Evolutionary conservation across 2,113 vertebrate species (phyloP), one percentile per base, ranked within the genome.

Genomic region (Paramisgurnus dabryanus): DNA sequence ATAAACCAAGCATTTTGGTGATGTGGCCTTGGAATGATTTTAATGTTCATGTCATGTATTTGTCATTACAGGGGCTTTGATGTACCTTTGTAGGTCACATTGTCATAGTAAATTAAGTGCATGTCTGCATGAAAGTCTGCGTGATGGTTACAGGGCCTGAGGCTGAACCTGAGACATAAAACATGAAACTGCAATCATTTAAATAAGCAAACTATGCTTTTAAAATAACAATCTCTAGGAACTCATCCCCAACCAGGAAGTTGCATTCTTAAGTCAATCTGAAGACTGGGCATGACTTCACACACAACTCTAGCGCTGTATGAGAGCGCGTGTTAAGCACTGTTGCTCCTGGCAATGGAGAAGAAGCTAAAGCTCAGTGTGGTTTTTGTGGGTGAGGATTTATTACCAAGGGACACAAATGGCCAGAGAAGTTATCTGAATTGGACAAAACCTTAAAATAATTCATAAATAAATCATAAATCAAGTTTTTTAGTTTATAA

Each of bases 161-260:
- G 55, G 55, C 55, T 34, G 27, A 34, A 34, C 27, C 66, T 17
- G 4, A 40, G 40, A 76, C 40, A 81, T 58, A 50, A 3, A 67
- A 15, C 4, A 55, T 17, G 22, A 70, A 80, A 50, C 75, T 69
- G 18, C 50, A 50, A 69, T 27, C 50, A 27, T 18, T 27, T 69
- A 69, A 68, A 68, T 27, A 50, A 69, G 18, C 45, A 50, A 69
- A 69, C 3, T 69, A 50, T 34, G 67, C 67, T 34, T 69, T 50
- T 10, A 69, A 50, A 49, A 69, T 2, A 34, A 1, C 27, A 15
- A 27, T 69, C 18, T 50, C 22, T 15, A 17, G 53, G 13, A 57
- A 57, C 53, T 57, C 53, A 57, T 15, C 4, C 13, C 53, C 4
- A 57, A 57, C 15, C 13, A 57, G 15, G 53, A n/a, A 3, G 4